Conservation (phyloP, 2,113 vertebrate genomes). For the Oenanthe melanoleuca region DNA sequence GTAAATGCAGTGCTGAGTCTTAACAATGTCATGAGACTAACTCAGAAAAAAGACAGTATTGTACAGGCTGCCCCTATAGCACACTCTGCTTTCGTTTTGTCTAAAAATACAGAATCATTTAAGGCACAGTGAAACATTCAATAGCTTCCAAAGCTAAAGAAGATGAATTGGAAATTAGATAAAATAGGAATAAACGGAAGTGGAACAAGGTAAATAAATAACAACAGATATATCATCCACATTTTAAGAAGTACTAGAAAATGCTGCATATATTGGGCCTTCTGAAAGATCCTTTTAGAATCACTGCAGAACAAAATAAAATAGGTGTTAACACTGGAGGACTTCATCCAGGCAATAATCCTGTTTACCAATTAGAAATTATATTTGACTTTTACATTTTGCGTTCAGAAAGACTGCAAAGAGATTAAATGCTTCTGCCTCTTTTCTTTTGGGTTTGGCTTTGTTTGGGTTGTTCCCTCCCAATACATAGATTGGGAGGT, state of each 20-base stretch:
- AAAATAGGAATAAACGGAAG: conserved; percentile 32
- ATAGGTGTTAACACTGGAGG: background rate
- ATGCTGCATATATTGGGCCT: background rate
- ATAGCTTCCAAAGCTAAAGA: conserved; percentile 12
- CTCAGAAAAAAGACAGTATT: background rate
- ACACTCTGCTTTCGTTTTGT: background rate
- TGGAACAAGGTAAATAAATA: conserved; percentile 8
- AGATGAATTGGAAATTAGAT: conserved; percentile 37
- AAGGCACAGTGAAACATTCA: background rate
- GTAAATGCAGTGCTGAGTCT: conserved; percentile 36
- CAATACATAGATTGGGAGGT: background rate
- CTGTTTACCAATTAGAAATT: background rate
- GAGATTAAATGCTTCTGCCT: background rate
- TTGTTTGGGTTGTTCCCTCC: background rate
- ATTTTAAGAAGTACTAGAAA: background rate
- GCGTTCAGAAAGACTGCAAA: background rate
- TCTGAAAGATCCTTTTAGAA: background rate
- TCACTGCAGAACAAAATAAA: background rate
- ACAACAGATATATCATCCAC: background rate
- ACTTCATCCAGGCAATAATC: background rate
- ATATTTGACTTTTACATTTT: background rate
- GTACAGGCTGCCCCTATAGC: background rate
- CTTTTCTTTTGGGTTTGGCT: background rate
- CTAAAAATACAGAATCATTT: conserved; percentile 34
- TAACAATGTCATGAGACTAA: conserved; percentile 41